Evolutionary conservation across 2,113 vertebrate species (phyloP).

Genomic region (Lipotes vexillifer): DNA sequence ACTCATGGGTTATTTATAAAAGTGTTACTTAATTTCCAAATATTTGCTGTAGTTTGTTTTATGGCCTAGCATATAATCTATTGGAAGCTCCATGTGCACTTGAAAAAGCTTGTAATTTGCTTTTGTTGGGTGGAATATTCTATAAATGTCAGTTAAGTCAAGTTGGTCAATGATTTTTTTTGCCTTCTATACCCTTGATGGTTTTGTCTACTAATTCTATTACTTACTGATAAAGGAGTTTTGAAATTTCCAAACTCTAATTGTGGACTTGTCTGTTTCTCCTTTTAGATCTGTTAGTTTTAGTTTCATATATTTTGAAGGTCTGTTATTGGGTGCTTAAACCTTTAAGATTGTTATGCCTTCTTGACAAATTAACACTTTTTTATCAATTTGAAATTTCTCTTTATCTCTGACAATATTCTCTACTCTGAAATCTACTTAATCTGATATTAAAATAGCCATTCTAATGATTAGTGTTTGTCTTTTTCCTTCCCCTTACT

Average conservation of each 20-base stretch:
- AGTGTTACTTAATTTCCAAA: not conserved
- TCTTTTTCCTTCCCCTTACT: not conserved
- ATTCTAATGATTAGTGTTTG: not conserved
- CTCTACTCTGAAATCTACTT: constrained; percentile 12
- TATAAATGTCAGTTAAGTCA: not conserved
- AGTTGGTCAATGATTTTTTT: not conserved
- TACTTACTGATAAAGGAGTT: not conserved
- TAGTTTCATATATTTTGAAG: not conserved
- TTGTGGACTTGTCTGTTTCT: not conserved
- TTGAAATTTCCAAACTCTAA: not conserved
- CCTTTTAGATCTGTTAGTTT: not conserved
- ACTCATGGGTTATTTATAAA: not conserved
- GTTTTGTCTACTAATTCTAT: not conserved
- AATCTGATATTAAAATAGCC: not conserved
- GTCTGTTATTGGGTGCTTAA: not conserved
- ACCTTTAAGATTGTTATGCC: not conserved
- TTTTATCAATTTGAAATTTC: not conserved
- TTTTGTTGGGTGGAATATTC: not conserved
- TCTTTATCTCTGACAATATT: not conserved
- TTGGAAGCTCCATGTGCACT: not conserved
- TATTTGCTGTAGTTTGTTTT: not conserved
- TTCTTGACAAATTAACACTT: not conserved
- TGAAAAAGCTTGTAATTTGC: not conserved
- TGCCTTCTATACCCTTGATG: not conserved
- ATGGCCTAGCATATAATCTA: not conserved